A percentile compares a stretch with the other conserved stretches of the same genome.
phyloP scores from a whole-genome alignment of 2,888 invertebrate genomes.

The Netelia fuscicornis region DNA sequence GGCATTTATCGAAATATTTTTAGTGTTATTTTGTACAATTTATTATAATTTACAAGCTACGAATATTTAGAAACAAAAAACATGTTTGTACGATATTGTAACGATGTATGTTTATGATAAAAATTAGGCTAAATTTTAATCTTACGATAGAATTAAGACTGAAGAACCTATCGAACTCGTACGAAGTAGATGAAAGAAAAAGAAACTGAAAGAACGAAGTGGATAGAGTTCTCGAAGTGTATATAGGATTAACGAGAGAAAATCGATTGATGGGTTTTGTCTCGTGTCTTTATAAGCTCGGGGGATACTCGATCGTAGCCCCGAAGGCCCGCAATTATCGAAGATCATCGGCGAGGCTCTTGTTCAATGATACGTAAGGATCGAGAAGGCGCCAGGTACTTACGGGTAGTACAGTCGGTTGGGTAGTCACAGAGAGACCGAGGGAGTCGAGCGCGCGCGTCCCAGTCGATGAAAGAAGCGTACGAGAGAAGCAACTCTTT shows the following conservation, averaged over 20 bases:
- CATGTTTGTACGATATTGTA: too few species aligned
- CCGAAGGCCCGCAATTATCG: slow-evolving; percentile 62
- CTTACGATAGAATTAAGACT: too few species aligned
- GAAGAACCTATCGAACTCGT: background rate
- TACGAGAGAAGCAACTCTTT: slow-evolving; percentile 13
- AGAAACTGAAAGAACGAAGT: background rate
- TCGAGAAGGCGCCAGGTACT: slow-evolving; percentile 55
- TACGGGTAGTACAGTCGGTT: slow-evolving; percentile 33
- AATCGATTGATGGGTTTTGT: slow-evolving; percentile 8
- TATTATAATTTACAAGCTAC: too few species aligned
- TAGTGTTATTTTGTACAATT: too few species aligned
- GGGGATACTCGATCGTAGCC: slow-evolving; percentile 27
- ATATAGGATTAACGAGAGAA: slow-evolving; percentile 8
- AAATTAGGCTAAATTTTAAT: background rate
- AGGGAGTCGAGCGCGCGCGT: slow-evolving; percentile 24
- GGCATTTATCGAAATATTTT: too few species aligned
- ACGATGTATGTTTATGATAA: too few species aligned
- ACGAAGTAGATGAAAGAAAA: background rate
- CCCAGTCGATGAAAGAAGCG: slow-evolving; percentile 10
- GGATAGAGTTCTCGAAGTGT: slow-evolving; percentile 5
- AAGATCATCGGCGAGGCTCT: slow-evolving; percentile 40
- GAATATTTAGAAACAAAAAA: too few species aligned
- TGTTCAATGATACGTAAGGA: slow-evolving; percentile 53
- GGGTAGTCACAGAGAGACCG: slow-evolving; percentile 21
- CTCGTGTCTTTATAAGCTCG: background rate